Base-by-base conservation (phyloP, 30 jellyfish, hydroid and myxozoan species). In the Calvadosia cruxmelitensis region DNA sequence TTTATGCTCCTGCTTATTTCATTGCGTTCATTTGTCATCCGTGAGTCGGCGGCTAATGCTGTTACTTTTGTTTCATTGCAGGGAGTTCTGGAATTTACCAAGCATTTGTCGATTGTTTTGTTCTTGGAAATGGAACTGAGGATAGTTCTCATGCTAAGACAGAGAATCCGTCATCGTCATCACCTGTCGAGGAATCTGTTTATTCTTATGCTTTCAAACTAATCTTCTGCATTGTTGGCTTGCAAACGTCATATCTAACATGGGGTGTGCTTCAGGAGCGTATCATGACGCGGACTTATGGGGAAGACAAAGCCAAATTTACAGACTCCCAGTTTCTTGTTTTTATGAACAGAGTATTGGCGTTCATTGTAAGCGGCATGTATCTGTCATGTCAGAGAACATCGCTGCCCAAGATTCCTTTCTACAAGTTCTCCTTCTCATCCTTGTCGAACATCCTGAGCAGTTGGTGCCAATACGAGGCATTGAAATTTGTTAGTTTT, bases 381-480 rank as follows among this genome's bases (percentile, higher is more conserved):
- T 79, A 81, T 69, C 51, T 92, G 3, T 27, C 73, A 33, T 24
- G 68, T 26, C 71, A 78, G 25, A 69, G 95, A n/a, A 90, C 77
- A 66, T 78, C 80, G n/a, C 57, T 51, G 50, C 93, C 77, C 50
- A 61, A 74, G 3, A 79, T 84, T 23, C 99, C 99, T 16, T 92
- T 92, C 36, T 92, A 67, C 66, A 78, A 68, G 50, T 92, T 62
- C 72, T 71, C 91, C 3, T 92, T 34, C 69, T 71, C 94, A 30
- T 92, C 99, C 29, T 42, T 92, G 27, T 92, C 99, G 49, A 92
- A 92, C 67, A 70, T 92, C 3, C 53, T 93, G 74, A 83, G 96
- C 68, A 84, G 96, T 29, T 92, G 95, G 95, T 82, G 99, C 64
- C 99, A 92, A 52, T 92, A 92, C 73, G 99, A 92, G 69, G 95